Percentiles rank a stretch among this genome's conserved stretches.
Conservation (phyloP, 1,140 invertebrate genomes). For the Ceratitis capitata region DNA sequence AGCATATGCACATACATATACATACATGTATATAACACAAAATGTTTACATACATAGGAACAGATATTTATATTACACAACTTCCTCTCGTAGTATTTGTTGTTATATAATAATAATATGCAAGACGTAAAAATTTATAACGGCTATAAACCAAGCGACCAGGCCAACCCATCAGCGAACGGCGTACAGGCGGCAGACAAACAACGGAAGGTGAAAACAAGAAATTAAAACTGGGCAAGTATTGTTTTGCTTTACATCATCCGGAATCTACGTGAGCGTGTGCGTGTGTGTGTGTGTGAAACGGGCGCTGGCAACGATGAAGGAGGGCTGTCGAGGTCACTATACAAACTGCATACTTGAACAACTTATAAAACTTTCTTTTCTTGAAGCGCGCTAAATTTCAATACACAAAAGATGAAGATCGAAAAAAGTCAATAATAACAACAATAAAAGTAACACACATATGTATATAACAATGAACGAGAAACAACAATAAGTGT, state of each 20-base stretch:
- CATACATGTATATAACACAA: no score
- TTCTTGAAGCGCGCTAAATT: background rate
- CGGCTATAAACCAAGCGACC: background rate
- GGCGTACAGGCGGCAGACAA: background rate
- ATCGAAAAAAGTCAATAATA: background rate
- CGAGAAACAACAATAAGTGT: background rate
- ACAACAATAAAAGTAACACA: background rate
- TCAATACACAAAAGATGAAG: background rate
- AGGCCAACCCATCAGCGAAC: background rate
- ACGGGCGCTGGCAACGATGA: background rate
- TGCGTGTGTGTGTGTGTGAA: no score
- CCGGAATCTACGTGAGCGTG: background rate
- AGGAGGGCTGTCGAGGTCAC: background rate
- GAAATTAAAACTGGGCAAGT: background rate
- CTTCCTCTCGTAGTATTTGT: background rate
- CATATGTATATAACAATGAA: no score
- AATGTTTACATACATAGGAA: background rate
- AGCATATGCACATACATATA: background rate
- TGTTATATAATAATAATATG: slow-evolving; percentile 8
- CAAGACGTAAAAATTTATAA: slow-evolving; percentile 5
- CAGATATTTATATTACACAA: slow-evolving; percentile 5
- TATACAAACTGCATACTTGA: background rate
- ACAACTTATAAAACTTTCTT: slow-evolving; percentile 35
- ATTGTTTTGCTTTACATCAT: slow-evolving; percentile 22
- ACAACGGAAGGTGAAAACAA: slow-evolving; percentile 17